Conservation (phyloP, 1,140 invertebrate species). For the Mylabris phalerata region DNA sequence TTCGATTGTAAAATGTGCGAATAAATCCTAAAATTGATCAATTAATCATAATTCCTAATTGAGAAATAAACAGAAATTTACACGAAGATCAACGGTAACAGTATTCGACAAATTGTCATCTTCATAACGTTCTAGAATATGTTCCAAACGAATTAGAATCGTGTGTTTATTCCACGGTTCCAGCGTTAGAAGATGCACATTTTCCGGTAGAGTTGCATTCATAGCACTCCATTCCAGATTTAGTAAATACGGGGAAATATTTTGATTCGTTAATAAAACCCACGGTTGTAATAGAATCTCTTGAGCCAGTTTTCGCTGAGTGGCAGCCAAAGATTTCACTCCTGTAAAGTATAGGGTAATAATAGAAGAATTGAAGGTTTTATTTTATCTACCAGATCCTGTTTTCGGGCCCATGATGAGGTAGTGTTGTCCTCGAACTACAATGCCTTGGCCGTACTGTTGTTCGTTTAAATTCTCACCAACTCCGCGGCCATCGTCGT, state of each 20-base stretch:
- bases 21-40: constrained; percentile 25
- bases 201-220: constrained; percentile 48
- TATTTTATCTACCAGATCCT: background rate
- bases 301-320: constrained; percentile 20
- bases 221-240: constrained; percentile 44
- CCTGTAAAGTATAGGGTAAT: background rate
- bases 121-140: constrained; percentile 61
- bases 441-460: constrained; percentile 57
- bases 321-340: constrained; percentile 2
- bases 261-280: constrained; percentile 15
- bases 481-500: constrained; percentile 1
- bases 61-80: background rate
- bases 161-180: constrained; percentile 52
- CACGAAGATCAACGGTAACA: constrained; percentile 44
- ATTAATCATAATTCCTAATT: constrained; percentile 4
- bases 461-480: constrained; percentile 53
- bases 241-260: constrained; percentile 1
- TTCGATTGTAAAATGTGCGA: constrained; percentile 20
- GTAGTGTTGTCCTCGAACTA: constrained; percentile 61
- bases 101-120: constrained; percentile 50
- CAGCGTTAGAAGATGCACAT: constrained; percentile 65
- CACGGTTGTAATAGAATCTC: constrained; percentile 19
- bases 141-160: constrained; percentile 62
- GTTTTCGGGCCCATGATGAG: constrained; percentile 28
- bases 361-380: background rate